Base-by-base conservation (phyloP, 1,140 invertebrate genomes). In the Berghia stephanieae region DNA sequence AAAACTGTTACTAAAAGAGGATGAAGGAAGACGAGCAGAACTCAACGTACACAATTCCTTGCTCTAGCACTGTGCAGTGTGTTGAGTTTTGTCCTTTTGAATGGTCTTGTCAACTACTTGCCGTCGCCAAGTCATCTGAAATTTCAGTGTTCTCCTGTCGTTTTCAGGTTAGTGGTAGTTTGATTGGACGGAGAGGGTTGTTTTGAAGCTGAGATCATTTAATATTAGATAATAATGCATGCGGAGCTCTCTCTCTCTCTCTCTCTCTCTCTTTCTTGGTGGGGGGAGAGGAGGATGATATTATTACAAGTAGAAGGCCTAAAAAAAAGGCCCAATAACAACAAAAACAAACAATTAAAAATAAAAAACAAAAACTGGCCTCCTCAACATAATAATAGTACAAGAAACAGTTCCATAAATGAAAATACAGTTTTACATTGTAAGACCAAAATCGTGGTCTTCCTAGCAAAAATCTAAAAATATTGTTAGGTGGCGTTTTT, bases 71-170 rank as follows among this genome's bases (percentile, higher is more conserved):
- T 52, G 85, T 83, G 18, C 83, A 83, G 57, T 81, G 83, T 78
- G 83, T 87, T 63, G 87, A 88, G 79, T 88, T 88, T 84, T 85
- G 83, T 67, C 83, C 82, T 3, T 86, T 82, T 55, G 83, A 87
- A 75, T 84, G 82, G 83, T 84, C 83, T 21, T 81, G 82, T 44
- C 80, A 83, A 36, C 74, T 88, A 6, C 60, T 88, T 10, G 87
- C 86, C 13, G 80, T 86, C 36, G 86, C 82, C 10, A 86, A 85
- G 34, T 80, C 82, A 57, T 81, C 81, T 10, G 76, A 83, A 77
- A 81, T 88, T 38, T 80, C 81, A 10, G 77, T 87, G 10, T 84
- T 80, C 46, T 77, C 78, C 0, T 85, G 84, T 66, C 77, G 81
- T 38, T 87, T 87, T 83, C 81, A 82, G 82, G 86, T 87, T 67